Conservation (phyloP, 2,888 invertebrate species). For the Thecocarcelia acutangulata region DNA sequence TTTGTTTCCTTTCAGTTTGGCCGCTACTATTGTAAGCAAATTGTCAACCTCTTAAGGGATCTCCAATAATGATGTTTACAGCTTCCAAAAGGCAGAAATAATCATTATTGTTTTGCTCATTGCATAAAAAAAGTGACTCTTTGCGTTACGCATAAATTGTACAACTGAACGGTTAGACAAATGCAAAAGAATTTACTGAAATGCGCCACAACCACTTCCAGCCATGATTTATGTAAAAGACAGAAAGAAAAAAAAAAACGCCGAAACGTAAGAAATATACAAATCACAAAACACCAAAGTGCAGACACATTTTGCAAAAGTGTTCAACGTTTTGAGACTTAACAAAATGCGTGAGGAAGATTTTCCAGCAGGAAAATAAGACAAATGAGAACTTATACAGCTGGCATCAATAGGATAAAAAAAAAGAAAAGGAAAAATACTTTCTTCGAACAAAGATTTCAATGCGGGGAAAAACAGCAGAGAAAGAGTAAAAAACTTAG, state of each 20-base stretch:
- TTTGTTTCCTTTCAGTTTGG: not conserved
- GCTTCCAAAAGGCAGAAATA: constrained; percentile 5
- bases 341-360: constrained; percentile 39
- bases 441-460: not conserved
- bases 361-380: not conserved
- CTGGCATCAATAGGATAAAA: constrained; percentile 37
- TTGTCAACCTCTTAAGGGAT: constrained; percentile 39
- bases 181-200: constrained; percentile 4
- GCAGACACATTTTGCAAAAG: constrained; percentile 53
- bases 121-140: constrained; percentile 38
- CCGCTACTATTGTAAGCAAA: not conserved
- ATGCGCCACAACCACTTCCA: constrained; percentile 32
- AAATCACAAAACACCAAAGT: constrained; percentile 65
- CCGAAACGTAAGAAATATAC: constrained; percentile 40
- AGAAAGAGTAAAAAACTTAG: not conserved
- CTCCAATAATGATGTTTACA: constrained; percentile 47
- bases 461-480: not conserved
- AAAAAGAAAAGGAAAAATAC: not conserved
- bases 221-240: constrained; percentile 54
- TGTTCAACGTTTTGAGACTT: constrained; percentile 43
- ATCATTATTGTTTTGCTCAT: constrained; percentile 10
- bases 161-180: constrained; percentile 54
- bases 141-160: constrained; percentile 55
- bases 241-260: no score
- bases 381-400: constrained; percentile 52